Evolutionary conservation across 1,140 invertebrate species (phyloP), one percentile per base, ranked within the genome.

Genomic region (Solen grandis): DNA sequence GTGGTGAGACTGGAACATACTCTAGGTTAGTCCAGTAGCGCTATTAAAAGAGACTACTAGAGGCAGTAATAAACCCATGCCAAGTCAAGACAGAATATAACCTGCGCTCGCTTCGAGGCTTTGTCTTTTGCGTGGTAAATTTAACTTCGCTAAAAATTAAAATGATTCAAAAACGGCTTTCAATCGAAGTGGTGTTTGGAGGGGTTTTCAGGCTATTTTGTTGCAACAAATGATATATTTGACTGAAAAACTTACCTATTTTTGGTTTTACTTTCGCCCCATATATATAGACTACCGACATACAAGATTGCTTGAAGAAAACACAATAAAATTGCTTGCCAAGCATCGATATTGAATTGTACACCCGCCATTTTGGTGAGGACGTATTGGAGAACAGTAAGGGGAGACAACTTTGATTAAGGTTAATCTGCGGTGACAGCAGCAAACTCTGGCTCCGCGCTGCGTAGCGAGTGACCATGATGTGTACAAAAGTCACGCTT

Each of bases 271-370:
- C 68, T 75, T 57, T 84, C 82, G n/a, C 72, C 66, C 87, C 88
- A 88, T 16, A 88, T 78, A 84, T 90, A 90, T 27, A 90, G 70
- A 73, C 88, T 88, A 5, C 86, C 88, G 41, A 90, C 88, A 81
- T 88, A 90, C 29, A 89, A 82, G 1, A 88, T 68, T 35, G 87
- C 85, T 86, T 88, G 87, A 19, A 90, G 70, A 5, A 90, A 82
- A 83, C 88, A 90, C 2, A 90, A 55, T 29, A 90, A 83, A 72
- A 88, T 70, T 22, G 87, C 81, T 69, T 88, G 87, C 86, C 85
- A 88, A 41, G 83, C 29, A 55, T 84, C 78, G 33, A 88, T 68
- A 16, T 60, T 70, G 63, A 88, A 90, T 41, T 88, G 73, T 52
- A 90, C 74, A 38, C 81, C 72, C 85, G 81, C 87, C 87, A 88